Conservation (phyloP, 1,140 invertebrate genomes). For the Zaprionus inermis region DNA sequence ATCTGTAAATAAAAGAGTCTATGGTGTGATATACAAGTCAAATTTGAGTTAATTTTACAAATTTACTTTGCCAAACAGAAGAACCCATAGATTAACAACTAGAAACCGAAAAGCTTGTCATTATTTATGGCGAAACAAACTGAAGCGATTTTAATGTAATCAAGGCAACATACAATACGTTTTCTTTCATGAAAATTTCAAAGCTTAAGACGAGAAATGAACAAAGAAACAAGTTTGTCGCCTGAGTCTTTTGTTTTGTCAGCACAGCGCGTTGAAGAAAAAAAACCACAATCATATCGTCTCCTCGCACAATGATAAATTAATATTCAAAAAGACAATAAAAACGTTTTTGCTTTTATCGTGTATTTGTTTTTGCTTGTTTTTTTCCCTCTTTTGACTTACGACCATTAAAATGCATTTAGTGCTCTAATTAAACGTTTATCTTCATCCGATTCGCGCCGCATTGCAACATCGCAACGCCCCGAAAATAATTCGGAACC, state of each 20-base stretch:
- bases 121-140: slow-evolving; percentile 38
- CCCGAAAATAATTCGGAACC: slow-evolving; percentile 46
- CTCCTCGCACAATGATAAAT: slow-evolving; percentile 54
- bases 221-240: slow-evolving; percentile 71
- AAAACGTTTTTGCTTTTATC: slow-evolving; percentile 20
- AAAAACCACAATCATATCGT: slow-evolving; percentile 20
- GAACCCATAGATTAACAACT: too few relatives aligned
- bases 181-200: slow-evolving; percentile 58
- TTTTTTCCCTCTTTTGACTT: neutral
- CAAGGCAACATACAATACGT: slow-evolving; percentile 33
- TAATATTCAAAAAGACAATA: slow-evolving; percentile 68
- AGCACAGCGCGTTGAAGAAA: slow-evolving; percentile 34
- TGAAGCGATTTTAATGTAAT: slow-evolving; percentile 22
- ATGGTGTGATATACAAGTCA: neutral
- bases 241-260: slow-evolving; percentile 76
- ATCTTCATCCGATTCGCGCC: slow-evolving; percentile 63
- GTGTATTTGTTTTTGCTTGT: neutral
- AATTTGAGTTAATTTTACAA: slow-evolving; percentile 10
- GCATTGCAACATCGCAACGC: slow-evolving; percentile 60
- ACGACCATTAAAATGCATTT: slow-evolving; percentile 51
- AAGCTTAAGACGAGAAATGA: neutral
- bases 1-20: neutral
- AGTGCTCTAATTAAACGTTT: slow-evolving; percentile 74
- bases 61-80: neutral
- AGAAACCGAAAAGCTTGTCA: neutral